Conservation (phyloP, 2,113 vertebrate genomes). For the Gallinago jamesoni region DNA sequence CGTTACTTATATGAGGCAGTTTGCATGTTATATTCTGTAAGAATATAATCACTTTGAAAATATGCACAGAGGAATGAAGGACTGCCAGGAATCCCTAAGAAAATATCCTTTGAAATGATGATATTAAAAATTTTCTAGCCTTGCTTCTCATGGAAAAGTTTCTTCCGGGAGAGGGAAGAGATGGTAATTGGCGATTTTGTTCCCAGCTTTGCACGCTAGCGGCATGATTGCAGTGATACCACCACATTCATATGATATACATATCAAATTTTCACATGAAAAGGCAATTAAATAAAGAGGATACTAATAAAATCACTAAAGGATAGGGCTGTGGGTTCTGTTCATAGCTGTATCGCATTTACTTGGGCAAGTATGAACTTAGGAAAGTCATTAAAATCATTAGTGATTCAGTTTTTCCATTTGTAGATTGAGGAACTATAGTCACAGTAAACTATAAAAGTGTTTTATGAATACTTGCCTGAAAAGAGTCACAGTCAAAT, state of each 20-base stretch:
- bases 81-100: background rate
- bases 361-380: background rate
- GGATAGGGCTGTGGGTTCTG: background rate
- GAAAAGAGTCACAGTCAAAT: background rate
- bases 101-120: background rate
- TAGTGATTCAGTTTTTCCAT: background rate
- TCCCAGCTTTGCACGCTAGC: background rate
- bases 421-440: background rate
- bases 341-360: background rate
- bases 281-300: background rate
- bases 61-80: background rate
- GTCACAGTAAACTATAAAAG: background rate
- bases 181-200: background rate
- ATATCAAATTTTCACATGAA: background rate
- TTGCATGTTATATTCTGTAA: background rate
- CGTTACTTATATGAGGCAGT: fast-evolving
- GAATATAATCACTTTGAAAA: background rate
- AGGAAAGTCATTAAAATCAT: background rate
- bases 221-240: background rate
- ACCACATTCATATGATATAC: background rate
- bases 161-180: background rate
- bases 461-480: background rate
- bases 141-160: background rate
- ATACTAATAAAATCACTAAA: background rate
- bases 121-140: background rate